Evolutionary conservation across 2,797 vertebrate species (phyloP), one percentile per base, ranked within the genome.

Genomic region (Brachyalestes nurse): DNA sequence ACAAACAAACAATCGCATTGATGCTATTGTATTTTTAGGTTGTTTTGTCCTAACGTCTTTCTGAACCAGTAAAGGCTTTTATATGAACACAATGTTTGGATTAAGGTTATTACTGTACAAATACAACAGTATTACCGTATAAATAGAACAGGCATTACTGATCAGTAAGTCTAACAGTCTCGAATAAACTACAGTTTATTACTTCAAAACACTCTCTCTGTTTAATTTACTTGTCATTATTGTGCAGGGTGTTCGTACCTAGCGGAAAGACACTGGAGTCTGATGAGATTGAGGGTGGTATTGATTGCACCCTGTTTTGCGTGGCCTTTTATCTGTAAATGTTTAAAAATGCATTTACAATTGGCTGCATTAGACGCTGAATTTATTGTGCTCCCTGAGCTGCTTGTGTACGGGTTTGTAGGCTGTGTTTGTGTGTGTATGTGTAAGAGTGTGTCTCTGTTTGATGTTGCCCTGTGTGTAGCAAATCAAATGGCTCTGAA

Each of bases 401-500:
- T 19, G 49, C 45, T 66, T 60, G 67, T 19, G 45, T 21, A 47
- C 16, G 64, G 23, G 64, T 17, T 45, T 69, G 61, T 78, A 57
- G 67, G 78, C 62, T 34, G 76, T 72, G 57, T 25, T 25, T 49
- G 70, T 21, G 64, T 51, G 53, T 42, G 62, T 60, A 65, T 71
- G 66, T 38, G 66, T 45, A 60, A 28, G 53, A 38, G 72, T 23
- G 45, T 69, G 66, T 78, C 57, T 75, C 71, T 69, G 76, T 42
- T 64, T 75, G 38, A 42, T 61, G 55, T 42, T 84, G 66, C 23
- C 45, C 45, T 81, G 57, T 77, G 77, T 81, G 70, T 21, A 76
- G 62, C 79, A 73, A 77, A 83, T 79, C 14, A 78, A 67, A 80
- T 83, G 57, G 77, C 69, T 84, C 69, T 65, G 57, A 79, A 81